Conservation (phyloP, 92 coral and sea anemone genomes). For the Chrysogorgia sp. region DNA sequence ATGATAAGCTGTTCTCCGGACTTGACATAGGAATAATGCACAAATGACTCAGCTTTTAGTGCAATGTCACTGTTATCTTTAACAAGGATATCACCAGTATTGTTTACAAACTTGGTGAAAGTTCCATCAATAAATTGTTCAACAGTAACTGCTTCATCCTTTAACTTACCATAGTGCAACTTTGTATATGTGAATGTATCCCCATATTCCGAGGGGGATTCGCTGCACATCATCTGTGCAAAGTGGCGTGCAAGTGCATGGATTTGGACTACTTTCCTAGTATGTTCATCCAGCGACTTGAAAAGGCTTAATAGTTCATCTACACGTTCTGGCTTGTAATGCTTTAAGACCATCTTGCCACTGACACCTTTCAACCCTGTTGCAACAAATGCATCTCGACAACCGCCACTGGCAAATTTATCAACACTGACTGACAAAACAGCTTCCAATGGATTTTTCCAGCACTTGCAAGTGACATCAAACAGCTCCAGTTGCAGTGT, state of each 20-base stretch:
- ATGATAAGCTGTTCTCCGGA: conserved; percentile 50
- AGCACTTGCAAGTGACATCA: conserved; percentile 31
- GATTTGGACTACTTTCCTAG: conserved; percentile 68
- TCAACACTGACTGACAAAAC: conserved; percentile 47
- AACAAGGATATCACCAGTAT: conserved; percentile 39
- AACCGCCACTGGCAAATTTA: conserved; percentile 62
- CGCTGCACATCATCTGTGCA: conserved; percentile 49
- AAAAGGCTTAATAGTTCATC: conserved; percentile 48
- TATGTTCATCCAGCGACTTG: conserved; percentile 40
- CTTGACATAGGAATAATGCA: background rate
- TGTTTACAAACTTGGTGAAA: conserved; percentile 51
- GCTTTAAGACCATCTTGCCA: conserved; percentile 61
- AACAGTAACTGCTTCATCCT: conserved; percentile 68
- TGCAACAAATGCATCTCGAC: conserved; percentile 59
- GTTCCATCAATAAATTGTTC: conserved; percentile 42
- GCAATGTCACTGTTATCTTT: background rate
- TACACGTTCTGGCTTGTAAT: conserved; percentile 51
- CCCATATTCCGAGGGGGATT: conserved; percentile 65
- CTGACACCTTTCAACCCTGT: conserved; percentile 54
- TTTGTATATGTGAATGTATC: conserved; percentile 65
- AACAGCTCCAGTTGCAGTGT: conserved; percentile 52
- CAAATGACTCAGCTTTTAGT: background rate
- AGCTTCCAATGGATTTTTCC: conserved; percentile 64
- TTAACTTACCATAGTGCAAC: conserved; percentile 56
- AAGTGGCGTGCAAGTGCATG: conserved; percentile 66